Conservation (phyloP, 2,888 invertebrate species). For the Muschampia plurimacula region DNA sequence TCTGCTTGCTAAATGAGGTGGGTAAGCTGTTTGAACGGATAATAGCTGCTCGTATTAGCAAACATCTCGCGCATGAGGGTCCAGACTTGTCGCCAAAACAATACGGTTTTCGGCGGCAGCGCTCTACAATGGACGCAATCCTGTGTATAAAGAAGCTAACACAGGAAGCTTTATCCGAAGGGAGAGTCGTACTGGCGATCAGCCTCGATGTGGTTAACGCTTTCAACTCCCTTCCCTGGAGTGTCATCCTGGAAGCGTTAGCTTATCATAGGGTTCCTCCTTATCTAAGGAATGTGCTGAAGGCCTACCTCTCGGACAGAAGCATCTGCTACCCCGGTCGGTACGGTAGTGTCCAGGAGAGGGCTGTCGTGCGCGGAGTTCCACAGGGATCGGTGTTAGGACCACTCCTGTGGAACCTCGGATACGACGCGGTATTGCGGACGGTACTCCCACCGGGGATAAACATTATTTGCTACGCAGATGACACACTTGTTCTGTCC, state of each 20-base stretch:
- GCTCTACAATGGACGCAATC: no score
- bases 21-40: no score
- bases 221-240: background rate
- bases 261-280: background rate
- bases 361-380: background rate
- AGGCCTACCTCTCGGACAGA: background rate
- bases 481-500: background rate
- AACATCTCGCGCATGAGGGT: no score
- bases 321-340: background rate
- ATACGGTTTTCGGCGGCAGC: no score
- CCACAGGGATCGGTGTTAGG: no score
- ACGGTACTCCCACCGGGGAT: constrained; percentile 14
- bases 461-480: background rate
- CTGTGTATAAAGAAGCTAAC: no score
- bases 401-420: background rate
- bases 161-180: no score
- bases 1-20: no score
- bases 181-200: no score
- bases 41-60: no score
- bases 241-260: background rate
- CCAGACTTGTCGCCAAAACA: no score
- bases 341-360: background rate
- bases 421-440: constrained; percentile 22
- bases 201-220: no score
- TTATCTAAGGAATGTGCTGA: background rate